Conservation (phyloP, 2,888 invertebrate species). For the Drosophila yooni region DNA sequence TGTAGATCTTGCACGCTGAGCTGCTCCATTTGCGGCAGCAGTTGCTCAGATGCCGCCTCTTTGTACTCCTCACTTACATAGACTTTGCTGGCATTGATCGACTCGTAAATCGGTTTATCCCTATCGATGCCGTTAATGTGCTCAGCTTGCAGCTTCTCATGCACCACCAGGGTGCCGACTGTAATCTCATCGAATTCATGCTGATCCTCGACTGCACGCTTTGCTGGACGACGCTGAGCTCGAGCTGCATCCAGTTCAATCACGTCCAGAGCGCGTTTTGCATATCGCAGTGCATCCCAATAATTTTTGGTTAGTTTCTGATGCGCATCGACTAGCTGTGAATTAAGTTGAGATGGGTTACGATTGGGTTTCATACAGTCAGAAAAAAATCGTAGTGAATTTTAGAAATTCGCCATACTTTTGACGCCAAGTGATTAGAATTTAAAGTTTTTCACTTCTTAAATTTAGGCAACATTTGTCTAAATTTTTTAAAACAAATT, state of each 20-base stretch:
- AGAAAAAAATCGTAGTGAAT: background rate
- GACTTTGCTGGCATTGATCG: conserved; percentile 73
- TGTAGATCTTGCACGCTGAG: conserved; percentile 84
- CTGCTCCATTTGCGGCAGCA: conserved; percentile 31
- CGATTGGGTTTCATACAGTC: background rate
- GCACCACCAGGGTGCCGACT: conserved; percentile 76
- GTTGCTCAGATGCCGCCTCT: conserved; percentile 21
- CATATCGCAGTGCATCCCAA: conserved; percentile 80
- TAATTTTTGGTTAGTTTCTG: conserved; percentile 72
- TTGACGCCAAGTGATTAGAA: background rate
- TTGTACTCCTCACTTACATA: conserved; percentile 57
- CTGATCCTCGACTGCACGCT: conserved; percentile 34
- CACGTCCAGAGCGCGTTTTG: conserved; percentile 75
- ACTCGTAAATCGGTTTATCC: conserved; percentile 66
- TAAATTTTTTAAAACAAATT: too few species aligned
- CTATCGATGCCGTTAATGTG: conserved; percentile 73
- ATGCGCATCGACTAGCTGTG: conserved; percentile 68
- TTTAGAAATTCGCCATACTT: too few species aligned
- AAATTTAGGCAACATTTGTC: background rate
- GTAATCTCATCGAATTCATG: conserved; percentile 71
- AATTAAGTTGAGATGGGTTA: background rate
- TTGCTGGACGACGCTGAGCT: conserved; percentile 24
- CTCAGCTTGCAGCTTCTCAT: conserved; percentile 59
- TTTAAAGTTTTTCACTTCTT: background rate
- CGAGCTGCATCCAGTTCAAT: conserved; percentile 61